A percentile compares a stretch with the other conserved stretches of the same genome.
Evolutionary conservation across 1,140 invertebrate genomes (phyloP).

Genomic region (Trachymyrmex septentrionalis): DNA sequence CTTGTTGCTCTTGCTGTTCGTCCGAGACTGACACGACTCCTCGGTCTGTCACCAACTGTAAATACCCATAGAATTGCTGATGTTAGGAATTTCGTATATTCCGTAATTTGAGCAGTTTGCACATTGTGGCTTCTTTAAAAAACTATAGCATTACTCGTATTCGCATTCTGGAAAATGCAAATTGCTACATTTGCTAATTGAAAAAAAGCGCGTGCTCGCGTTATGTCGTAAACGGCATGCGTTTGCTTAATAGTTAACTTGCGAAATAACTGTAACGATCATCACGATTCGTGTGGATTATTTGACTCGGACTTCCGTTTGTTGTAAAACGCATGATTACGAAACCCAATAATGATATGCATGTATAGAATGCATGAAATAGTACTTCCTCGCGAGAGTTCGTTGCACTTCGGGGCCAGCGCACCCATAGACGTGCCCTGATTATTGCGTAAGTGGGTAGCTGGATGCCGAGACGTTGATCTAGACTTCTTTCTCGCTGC

Average conservation of each 20-base stretch:
- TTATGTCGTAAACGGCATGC: background rate
- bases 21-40: conserved; percentile 42
- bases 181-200: background rate
- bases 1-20: conserved; percentile 9
- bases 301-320: conserved; percentile 21
- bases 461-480: conserved; percentile 46
- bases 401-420: conserved; percentile 57
- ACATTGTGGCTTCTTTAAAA: background rate
- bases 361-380: conserved; percentile 56
- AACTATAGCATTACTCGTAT: background rate
- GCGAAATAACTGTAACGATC: background rate
- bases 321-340: conserved; percentile 29
- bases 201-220: background rate
- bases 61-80: conserved; percentile 64
- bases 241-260: background rate
- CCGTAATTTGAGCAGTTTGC: conserved; percentile 38
- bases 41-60: background rate
- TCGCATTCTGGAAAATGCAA: background rate
- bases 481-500: conserved; percentile 25
- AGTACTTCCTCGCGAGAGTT: conserved; percentile 56
- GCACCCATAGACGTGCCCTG: conserved; percentile 59
- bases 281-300: background rate
- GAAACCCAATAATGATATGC: conserved; percentile 53
- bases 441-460: conserved; percentile 62
- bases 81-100: background rate